Evolutionary conservation across 2,888 invertebrate genomes (phyloP).

Genomic region (Heliconius ismenius): DNA sequence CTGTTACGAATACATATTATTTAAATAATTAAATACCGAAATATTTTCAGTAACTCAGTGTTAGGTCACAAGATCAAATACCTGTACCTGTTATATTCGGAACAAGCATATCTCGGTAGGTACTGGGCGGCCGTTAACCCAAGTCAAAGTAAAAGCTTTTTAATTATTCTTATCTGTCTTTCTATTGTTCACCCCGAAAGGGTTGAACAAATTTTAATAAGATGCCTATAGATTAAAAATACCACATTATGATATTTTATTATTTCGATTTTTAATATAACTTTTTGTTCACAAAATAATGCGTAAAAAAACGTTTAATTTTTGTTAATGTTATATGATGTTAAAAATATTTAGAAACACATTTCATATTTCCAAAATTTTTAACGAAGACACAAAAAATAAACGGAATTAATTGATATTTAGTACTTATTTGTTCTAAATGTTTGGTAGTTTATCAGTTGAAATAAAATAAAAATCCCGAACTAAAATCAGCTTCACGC

Average conservation of each 20-base stretch:
- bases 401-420: no score
- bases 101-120: slow-evolving; percentile 2
- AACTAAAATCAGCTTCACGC: no score
- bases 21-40: fast-evolving
- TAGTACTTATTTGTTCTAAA: no score
- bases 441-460: no score
- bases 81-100: slow-evolving; percentile 11
- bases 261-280: not conserved
- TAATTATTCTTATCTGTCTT: slow-evolving; percentile 41
- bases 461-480: no score
- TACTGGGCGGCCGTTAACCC: slow-evolving; percentile 30
- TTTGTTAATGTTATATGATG: no score
- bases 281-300: not conserved
- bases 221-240: slow-evolving; percentile 27
- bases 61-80: not conserved
- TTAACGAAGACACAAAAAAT: no score
- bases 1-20: no score
- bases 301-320: no score
- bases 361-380: no score
- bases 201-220: slow-evolving; percentile 33
- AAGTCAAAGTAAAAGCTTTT: slow-evolving; percentile 34
- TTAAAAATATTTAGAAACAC: no score
- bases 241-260: not conserved
- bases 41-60: not conserved
- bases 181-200: slow-evolving; percentile 35